Conservation (phyloP, 30 jellyfish, hydroid and myxozoan genomes). For the Calvadosia cruxmelitensis region DNA sequence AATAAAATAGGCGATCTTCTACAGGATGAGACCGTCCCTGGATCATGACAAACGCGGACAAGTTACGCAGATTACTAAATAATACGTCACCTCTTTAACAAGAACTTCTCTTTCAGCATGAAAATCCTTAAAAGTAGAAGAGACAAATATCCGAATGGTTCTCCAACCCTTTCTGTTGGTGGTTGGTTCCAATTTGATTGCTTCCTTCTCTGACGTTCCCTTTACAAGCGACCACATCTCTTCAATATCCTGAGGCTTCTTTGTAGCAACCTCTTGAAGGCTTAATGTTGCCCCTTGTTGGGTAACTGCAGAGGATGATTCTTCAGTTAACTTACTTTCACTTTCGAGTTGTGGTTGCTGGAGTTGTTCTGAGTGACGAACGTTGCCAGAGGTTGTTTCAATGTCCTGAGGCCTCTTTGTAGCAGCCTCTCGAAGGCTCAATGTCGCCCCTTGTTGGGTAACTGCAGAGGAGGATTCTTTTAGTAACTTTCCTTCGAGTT, state of each 20-base stretch:
- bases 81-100: neutral
- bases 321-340: neutral
- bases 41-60: too few relatives aligned
- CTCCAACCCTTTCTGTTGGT: neutral
- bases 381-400: too few relatives aligned
- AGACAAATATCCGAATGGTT: neutral
- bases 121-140: neutral
- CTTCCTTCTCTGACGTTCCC: neutral
- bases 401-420: neutral
- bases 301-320: neutral
- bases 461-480: neutral
- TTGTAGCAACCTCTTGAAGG: neutral
- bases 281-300: neutral
- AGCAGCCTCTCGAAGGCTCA: neutral
- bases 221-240: neutral
- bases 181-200: neutral
- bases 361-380: too few relatives aligned
- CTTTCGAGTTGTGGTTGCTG: too few relatives aligned
- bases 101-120: slow-evolving; percentile 1
- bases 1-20: too few relatives aligned
- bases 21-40: too few relatives aligned
- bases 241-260: neutral
- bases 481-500: neutral
- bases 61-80: too few relatives aligned
- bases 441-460: neutral